These are phyloP conservation scores for Heliconius nattereri DNA, from an alignment of 1,140 invertebrate species.

Conservation along the genomic window DNA sequence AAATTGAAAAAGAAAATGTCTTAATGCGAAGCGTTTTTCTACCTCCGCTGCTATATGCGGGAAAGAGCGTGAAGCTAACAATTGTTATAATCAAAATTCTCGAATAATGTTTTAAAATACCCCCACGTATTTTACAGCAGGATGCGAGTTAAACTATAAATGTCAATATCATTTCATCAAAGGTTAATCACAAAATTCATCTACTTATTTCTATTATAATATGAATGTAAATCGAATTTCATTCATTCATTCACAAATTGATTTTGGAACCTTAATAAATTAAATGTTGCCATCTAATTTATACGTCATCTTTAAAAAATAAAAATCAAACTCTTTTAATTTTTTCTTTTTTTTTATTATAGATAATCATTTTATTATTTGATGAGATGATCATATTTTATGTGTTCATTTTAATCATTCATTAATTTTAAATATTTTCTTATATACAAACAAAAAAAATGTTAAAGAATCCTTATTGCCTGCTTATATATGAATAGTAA, in stretches of 20 bases:
- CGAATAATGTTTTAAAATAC: too few species aligned
- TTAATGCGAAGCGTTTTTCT: too few species aligned
- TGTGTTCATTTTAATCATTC: neutral
- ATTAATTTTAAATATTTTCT: too few species aligned
- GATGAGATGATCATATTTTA: neutral
- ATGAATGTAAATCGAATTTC: neutral
- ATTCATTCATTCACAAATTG: neutral
- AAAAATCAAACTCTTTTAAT: neutral
- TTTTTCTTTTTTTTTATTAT: neutral
- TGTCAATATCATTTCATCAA: neutral
- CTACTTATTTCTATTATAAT: neutral
- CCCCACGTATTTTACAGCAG: too few species aligned
- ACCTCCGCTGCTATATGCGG: too few species aligned
- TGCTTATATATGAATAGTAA: too few species aligned
- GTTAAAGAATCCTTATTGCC: too few species aligned
- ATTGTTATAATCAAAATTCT: too few species aligned
- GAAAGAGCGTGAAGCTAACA: too few species aligned
- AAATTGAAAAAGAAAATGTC: too few species aligned
- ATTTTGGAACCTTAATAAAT: neutral
- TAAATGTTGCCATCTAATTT: neutral
- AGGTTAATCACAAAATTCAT: neutral
- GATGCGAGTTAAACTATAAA: too few species aligned
- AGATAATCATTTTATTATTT: neutral
- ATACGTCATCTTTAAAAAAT: neutral
- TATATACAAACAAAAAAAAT: too few species aligned